Conservation (phyloP, 53 echinoderm and acorn worm genomes). For the Antedon mediterranea region DNA sequence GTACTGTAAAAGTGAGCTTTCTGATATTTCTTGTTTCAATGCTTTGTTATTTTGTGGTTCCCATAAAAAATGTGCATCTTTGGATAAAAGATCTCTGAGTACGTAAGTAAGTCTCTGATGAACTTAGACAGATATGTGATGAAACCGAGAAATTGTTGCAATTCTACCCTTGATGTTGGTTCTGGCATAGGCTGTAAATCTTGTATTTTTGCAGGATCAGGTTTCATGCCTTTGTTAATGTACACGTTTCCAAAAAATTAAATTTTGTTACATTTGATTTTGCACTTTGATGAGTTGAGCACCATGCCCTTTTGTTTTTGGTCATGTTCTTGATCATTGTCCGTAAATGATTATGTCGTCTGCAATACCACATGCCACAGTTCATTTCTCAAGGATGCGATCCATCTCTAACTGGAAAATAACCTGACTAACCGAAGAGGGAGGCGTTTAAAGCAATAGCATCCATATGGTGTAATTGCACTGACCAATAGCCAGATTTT, state of each 20-base stretch:
- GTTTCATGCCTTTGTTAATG: constrained; percentile 20
- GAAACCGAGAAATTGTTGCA: constrained; percentile 18
- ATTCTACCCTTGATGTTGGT: constrained; percentile 18
- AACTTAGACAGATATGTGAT: constrained; percentile 23
- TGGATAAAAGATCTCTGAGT: constrained; percentile 20
- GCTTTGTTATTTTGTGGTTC: constrained; percentile 31
- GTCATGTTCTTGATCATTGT: constrained; percentile 19
- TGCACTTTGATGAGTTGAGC: too few relatives aligned
- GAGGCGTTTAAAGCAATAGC: constrained; percentile 24
- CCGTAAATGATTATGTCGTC: constrained; percentile 27
- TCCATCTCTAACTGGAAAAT: constrained; percentile 32
- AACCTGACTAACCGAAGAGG: constrained; percentile 32
- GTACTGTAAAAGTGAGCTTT: too few relatives aligned
- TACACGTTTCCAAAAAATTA: constrained; percentile 1
- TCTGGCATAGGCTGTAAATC: constrained; percentile 21
- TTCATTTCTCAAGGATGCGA: constrained; percentile 7
- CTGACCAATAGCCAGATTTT: constrained; percentile 7
- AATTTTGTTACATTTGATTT: too few relatives aligned
- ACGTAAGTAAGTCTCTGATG: constrained; percentile 14
- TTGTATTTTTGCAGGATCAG: constrained; percentile 32
- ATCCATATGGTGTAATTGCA: constrained; percentile 9
- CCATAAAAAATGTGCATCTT: constrained; percentile 23
- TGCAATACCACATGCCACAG: constrained; percentile 17
- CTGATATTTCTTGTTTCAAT: constrained; percentile 3
- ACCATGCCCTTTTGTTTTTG: constrained; percentile 7